Evolutionary conservation across 2,113 vertebrate genomes (phyloP).

Genomic region (Ctenomys sociabilis): DNA sequence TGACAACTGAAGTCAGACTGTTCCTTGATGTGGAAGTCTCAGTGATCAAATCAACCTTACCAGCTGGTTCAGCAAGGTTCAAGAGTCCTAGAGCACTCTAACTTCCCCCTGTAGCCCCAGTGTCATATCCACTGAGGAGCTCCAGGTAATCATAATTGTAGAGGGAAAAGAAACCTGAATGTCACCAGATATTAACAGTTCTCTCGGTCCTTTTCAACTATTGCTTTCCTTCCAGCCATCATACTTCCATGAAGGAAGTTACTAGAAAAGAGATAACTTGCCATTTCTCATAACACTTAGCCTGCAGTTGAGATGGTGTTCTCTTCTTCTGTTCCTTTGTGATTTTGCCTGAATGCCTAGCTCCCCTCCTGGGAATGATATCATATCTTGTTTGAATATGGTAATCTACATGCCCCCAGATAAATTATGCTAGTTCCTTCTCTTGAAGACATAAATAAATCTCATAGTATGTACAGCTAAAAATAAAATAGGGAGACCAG

Average conservation of each 20-base stretch:
- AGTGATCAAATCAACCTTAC: neutral
- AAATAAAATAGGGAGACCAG: neutral
- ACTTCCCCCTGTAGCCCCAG: neutral
- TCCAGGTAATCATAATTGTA: neutral
- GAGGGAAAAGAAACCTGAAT: neutral
- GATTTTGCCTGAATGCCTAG: neutral
- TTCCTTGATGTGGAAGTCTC: neutral
- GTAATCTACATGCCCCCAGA: neutral
- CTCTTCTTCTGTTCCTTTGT: neutral
- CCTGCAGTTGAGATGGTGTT: neutral
- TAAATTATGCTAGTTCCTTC: neutral
- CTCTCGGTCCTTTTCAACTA: neutral
- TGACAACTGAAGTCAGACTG: neutral
- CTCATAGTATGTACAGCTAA: neutral
- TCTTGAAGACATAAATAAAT: neutral
- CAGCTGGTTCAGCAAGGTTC: neutral
- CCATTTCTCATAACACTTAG: neutral
- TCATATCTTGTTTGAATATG: neutral
- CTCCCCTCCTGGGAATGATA: neutral
- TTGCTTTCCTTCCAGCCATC: neutral
- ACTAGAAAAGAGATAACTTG: neutral
- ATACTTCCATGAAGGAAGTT: neutral
- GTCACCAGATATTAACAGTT: neutral
- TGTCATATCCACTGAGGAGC: neutral
- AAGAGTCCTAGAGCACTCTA: neutral